Conservation (phyloP, 2,113 vertebrate species). For the Alexandromys fortis region DNA sequence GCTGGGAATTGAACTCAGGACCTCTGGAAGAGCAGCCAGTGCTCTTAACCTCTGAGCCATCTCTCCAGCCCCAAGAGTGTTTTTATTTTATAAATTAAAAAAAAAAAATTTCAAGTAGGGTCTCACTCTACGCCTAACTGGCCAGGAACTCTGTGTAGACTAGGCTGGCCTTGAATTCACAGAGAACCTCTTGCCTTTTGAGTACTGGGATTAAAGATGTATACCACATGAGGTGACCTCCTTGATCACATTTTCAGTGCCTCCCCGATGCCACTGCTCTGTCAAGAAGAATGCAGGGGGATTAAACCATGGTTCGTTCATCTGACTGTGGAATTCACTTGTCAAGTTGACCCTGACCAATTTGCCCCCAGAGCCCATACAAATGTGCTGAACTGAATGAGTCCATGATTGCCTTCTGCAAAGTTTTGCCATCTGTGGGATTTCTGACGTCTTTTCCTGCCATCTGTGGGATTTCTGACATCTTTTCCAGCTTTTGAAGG, state of each 20-base stretch:
- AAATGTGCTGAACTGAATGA: not conserved
- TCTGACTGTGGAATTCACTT: not conserved
- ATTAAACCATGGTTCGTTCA: not conserved
- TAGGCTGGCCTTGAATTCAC: not conserved
- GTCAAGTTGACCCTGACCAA: not conserved
- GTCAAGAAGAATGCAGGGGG: not conserved
- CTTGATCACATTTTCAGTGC: not conserved
- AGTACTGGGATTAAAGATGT: not conserved
- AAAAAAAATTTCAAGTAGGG: not conserved
- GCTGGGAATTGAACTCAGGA: too few species aligned
- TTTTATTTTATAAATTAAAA: not conserved
- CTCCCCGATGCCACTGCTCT: not conserved
- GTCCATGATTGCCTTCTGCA: not conserved
- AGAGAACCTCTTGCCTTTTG: not conserved
- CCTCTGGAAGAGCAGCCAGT: too few species aligned
- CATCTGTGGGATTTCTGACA: not conserved
- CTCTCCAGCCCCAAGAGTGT: too few species aligned
- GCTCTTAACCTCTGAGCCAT: too few species aligned
- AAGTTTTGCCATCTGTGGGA: not conserved
- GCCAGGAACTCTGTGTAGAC: not conserved
- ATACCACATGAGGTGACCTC: not conserved
- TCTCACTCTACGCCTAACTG: not conserved
- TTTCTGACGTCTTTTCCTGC: not conserved
- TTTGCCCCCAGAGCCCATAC: not conserved
- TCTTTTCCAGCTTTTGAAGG: constrained; percentile 1